A percentile compares a stretch with the other conserved stretches of the same genome.
These are phyloP conservation scores for Operophtera brumata DNA, from an alignment of 2,888 invertebrate species.

Conservation along the genomic window DNA sequence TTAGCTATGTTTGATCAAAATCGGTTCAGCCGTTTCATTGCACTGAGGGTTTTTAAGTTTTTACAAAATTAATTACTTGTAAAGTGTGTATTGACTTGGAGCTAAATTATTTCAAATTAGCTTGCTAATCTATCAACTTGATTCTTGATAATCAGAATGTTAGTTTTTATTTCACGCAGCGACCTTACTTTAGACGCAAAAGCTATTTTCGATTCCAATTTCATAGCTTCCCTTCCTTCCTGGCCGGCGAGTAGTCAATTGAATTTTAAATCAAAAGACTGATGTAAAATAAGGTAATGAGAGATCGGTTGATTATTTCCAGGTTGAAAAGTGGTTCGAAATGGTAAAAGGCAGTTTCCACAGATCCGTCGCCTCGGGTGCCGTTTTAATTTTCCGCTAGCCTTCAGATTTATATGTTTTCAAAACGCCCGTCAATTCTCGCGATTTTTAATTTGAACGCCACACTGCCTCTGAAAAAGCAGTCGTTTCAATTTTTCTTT, in stretches of 20 bases:
- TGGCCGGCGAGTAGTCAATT: constrained; percentile 19
- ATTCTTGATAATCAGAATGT: too few species aligned
- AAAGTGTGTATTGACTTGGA: too few species aligned
- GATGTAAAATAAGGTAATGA: constrained; percentile 43
- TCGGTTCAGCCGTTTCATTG: too few species aligned
- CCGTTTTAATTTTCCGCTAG: constrained; percentile 78
- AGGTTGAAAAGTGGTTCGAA: constrained; percentile 33
- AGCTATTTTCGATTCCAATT: constrained; percentile 11
- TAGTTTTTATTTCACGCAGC: too few species aligned
- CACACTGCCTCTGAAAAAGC: constrained; percentile 59
- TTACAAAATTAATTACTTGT: too few species aligned
- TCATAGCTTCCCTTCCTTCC: background rate
- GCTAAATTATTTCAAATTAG: too few species aligned
- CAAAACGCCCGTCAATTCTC: constrained; percentile 70
- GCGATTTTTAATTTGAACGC: constrained; percentile 72
- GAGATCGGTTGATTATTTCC: constrained; percentile 52
- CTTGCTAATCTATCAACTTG: too few species aligned
- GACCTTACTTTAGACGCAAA: background rate
- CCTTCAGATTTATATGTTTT: constrained; percentile 75
- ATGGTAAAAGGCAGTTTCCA: constrained; percentile 44
- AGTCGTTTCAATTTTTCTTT: constrained; percentile 51
- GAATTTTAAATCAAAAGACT: constrained; percentile 41
- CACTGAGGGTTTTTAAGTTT: too few species aligned
- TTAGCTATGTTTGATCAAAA: too few species aligned
- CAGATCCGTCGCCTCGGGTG: constrained; percentile 54